Base-by-base conservation (phyloP, 2,888 invertebrate genomes). In the Cheilosia pagana region DNA sequence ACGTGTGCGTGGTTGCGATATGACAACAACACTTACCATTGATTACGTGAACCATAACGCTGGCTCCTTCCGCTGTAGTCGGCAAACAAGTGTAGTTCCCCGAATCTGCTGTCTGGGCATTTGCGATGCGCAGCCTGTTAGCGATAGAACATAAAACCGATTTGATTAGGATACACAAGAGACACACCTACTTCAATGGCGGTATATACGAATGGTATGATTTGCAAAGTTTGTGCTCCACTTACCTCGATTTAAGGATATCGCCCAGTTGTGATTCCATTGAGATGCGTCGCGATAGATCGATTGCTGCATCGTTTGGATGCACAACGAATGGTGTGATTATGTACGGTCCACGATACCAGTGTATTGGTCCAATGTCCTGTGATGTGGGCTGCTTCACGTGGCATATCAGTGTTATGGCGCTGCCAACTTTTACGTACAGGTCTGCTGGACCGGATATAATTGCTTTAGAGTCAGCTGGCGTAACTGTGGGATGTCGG, bases 21-120 rank as follows among this genome's bases (percentile, higher is more conserved):
- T 8, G 4, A 3, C 35, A 35, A 10, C 12, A 65, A 87, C 93
- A 87, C 93, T 94, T 93, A 96, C 97, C 97, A 92, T 96, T 96
- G 91, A 97, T 96, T 90, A 97, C 96, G 92, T 97, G 97, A 87
- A 97, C 96, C 91, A 96, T 96, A 88, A 97, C 96, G 88, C 96
- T 96, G 86, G 97, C 95, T 39, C 95, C 94, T 88, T 95, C 95
- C 57, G 97, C 96, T 90, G 96, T 95, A 41, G 97, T 97, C 21
- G 97, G 97, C 88, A 96, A 95, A 91, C 97, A 97, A 90, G 96
- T 96, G 92, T 97, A 97, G 93, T 97, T 97, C 76, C 97, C 97
- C 71, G 96, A 96, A 92, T 97, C 97, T 41, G 94, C 93, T 57
- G 95, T 94, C 89, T 95, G 94, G 57, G 96, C 95, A 90, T 95